Percentiles rank a stretch among this genome's conserved stretches.
These are phyloP conservation scores for Pelmatolapia mariae DNA, from an alignment of 2,113 vertebrate genomes.

Conservation along the genomic window DNA sequence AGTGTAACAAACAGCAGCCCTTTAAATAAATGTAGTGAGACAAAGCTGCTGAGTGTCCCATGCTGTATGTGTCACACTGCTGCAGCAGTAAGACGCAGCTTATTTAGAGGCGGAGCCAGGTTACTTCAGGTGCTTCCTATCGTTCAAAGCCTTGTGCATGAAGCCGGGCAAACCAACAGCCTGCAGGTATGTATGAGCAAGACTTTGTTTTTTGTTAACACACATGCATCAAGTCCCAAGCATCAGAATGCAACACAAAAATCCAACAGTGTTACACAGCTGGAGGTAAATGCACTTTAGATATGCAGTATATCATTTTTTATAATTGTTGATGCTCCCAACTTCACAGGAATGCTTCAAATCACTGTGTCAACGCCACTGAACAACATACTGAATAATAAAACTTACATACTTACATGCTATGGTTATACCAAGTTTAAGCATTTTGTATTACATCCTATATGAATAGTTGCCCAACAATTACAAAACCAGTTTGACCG, in stretches of 20 bases:
- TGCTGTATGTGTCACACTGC: constrained; percentile 73
- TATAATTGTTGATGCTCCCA: neutral
- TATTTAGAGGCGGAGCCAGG: constrained; percentile 63
- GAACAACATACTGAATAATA: neutral
- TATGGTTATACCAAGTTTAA: neutral
- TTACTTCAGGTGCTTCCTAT: constrained; percentile 15
- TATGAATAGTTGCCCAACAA: neutral
- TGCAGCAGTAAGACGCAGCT: neutral
- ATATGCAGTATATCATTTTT: neutral
- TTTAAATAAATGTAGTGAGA: constrained; percentile 28
- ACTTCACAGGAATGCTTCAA: neutral
- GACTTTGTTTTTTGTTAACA: neutral
- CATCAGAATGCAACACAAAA: constrained; percentile 17
- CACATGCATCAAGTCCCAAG: constrained; percentile 67
- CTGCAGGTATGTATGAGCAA: constrained; percentile 35
- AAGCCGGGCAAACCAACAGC: constrained; percentile 78
- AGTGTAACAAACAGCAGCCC: neutral
- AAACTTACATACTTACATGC: neutral
- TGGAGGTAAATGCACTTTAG: neutral
- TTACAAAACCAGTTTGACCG: constrained; percentile 55
- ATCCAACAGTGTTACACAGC: constrained; percentile 11
- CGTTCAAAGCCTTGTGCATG: constrained; percentile 42
- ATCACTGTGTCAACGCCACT: neutral
- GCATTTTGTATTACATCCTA: neutral
- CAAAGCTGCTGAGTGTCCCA: constrained; percentile 39